Evolutionary conservation across 2,888 invertebrate species (phyloP).

Genomic region (Scaeva pyrastri): DNA sequence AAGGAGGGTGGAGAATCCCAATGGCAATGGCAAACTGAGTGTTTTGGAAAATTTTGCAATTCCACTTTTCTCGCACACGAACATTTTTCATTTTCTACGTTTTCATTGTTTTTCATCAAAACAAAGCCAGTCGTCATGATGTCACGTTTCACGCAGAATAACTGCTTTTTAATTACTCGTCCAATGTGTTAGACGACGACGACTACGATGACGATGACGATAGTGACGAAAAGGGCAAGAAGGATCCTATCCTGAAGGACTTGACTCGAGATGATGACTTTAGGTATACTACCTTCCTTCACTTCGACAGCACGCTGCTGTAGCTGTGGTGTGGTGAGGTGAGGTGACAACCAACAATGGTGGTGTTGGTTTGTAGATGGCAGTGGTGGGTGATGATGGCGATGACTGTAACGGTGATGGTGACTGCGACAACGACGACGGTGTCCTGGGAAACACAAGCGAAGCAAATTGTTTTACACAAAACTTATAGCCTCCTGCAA

Average conservation of each 20-base stretch:
- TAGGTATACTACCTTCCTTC: not conserved
- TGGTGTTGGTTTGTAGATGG: not conserved
- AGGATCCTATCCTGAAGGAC: not conserved
- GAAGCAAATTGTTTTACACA: conserved; percentile 64
- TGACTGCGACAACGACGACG: too few relatives aligned
- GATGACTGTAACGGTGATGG: not conserved
- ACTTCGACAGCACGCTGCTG: conserved; percentile 11
- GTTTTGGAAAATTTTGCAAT: conserved; percentile 42
- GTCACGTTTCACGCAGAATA: conserved; percentile 75
- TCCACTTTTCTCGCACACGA: conserved; percentile 31
- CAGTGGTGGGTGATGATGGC: too few relatives aligned
- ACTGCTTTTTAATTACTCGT: conserved; percentile 74
- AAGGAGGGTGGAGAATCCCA: too few relatives aligned
- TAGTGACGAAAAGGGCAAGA: conserved; percentile 25
- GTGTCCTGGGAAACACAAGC: conserved; percentile 48
- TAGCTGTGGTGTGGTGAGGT: too few relatives aligned
- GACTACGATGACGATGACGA: conserved; percentile 7
- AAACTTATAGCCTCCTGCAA: conserved; percentile 42
- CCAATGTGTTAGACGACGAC: conserved; percentile 57
- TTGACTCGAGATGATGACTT: conserved; percentile 7
- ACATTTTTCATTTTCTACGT: conserved; percentile 48
- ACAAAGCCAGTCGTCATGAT: conserved; percentile 72
- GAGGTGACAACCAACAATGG: not conserved
- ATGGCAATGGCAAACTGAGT: not conserved
- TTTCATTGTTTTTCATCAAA: conserved; percentile 61